Evolutionary conservation across 2,113 vertebrate species (phyloP).

Genomic region (Rhinoderma darwinii): DNA sequence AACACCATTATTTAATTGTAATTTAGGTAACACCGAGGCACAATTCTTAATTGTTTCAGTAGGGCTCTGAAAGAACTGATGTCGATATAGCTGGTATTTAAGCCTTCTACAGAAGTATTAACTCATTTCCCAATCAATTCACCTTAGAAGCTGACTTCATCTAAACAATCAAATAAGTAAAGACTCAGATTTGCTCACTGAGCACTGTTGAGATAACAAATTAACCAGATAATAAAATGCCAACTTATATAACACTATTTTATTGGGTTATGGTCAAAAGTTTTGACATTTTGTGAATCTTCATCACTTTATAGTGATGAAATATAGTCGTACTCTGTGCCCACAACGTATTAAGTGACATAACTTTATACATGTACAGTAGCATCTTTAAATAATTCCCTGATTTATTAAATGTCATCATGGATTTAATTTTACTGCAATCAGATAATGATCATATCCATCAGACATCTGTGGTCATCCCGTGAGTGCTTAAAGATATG

Average conservation of each 20-base stretch:
- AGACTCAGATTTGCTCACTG: slow-evolving; percentile 21
- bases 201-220: background rate
- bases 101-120: slow-evolving; percentile 50
- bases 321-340: no score
- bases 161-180: slow-evolving; percentile 45
- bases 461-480: no score
- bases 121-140: slow-evolving; percentile 56
- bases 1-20: slow-evolving; percentile 34
- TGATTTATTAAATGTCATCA: no score
- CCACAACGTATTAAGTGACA: no score
- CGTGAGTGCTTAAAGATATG: no score
- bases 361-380: no score
- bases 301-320: no score
- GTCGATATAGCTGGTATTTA: slow-evolving; percentile 51
- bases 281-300: background rate
- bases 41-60: slow-evolving; percentile 49
- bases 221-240: background rate
- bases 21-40: slow-evolving; percentile 17
- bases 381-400: no score
- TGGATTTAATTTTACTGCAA: no score
- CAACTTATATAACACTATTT: background rate
- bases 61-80: slow-evolving; percentile 18
- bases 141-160: slow-evolving; percentile 50
- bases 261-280: background rate
- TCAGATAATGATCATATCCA: no score